Percentiles rank a stretch among this genome's conserved stretches.
Evolutionary conservation across 2,888 invertebrate genomes (phyloP).

Genomic region (Anticlea derivata): DNA sequence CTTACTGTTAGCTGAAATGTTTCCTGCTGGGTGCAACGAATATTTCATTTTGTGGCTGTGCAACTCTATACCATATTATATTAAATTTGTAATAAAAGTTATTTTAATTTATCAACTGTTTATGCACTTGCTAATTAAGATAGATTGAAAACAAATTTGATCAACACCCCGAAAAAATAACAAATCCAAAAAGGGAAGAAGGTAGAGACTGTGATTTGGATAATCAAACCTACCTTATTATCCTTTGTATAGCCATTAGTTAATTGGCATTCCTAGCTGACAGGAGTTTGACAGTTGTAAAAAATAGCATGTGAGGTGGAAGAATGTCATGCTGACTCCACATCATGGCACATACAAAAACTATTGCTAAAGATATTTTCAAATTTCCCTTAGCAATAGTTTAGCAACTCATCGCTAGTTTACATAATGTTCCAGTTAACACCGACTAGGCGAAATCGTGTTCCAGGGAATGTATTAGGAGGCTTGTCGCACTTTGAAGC

Average conservation of each 20-base stretch:
- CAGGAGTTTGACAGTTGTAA: no score
- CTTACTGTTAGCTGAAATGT: conserved; percentile 14
- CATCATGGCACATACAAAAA: background rate
- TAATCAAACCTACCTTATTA: no score
- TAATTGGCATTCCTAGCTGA: no score
- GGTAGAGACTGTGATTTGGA: no score
- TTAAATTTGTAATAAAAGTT: background rate
- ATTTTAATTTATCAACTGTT: background rate
- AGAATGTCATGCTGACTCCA: background rate
- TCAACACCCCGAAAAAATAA: background rate
- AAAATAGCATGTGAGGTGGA: no score
- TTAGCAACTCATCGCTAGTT: conserved; percentile 30
- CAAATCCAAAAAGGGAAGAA: no score
- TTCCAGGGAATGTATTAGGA: conserved; percentile 59
- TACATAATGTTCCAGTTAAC: conserved; percentile 43
- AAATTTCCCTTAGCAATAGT: conserved; percentile 21
- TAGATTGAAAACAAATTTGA: background rate
- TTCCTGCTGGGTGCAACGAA: conserved; percentile 12
- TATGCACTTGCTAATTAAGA: no score
- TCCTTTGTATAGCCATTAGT: no score
- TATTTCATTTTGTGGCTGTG: background rate
- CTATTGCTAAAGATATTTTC: conserved; percentile 9
- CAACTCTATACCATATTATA: conserved; percentile 5
- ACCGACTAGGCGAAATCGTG: conserved; percentile 47
- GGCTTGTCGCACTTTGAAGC: conserved; percentile 8